Base-by-base conservation (phyloP, 2,797 vertebrate species). In the Sardinella longiceps region DNA sequence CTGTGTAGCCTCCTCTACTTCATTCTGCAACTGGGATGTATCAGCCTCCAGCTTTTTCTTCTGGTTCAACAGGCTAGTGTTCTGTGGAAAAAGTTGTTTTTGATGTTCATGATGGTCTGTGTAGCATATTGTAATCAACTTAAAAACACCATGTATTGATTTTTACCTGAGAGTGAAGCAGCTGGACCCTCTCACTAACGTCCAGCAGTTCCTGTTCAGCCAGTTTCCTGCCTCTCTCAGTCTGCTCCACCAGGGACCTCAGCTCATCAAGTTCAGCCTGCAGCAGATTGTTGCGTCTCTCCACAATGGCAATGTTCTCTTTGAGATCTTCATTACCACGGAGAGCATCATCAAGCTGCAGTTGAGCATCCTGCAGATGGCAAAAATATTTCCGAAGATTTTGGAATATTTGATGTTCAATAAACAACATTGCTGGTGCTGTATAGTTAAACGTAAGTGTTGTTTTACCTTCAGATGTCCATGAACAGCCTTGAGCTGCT, bases 11-110 rank as follows among this genome's bases (percentile, higher is more conserved):
- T 96, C 95, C 11, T 96, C 95, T 85, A 95, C 93, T 83, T 96
- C 95, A 0, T 91, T 12, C 85, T 95, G 95, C 6, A 96, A 91
- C 82, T 95, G 94, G 51, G 91, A 28, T 48, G 95, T 87, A 30
- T 96, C 95, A 0, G 63, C 0, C 0, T 96, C 95, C 93, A 95
- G 92, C 87, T 96, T 96, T 87, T 96, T 96, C 90, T 96, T 96
- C 85, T 96, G 95, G 87, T 94, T 95, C 89, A 96, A 94, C 82
- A 96, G 93, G 86, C 95, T 92, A 3, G 66, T 70, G 66, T 70
- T 70, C 66, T 70, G 2, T 20, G 5, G 15, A 1, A 18, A 4
- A 70, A 37, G 66, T n/a, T n/a, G n/a, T n/a, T n/a, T n/a, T n/a
- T n/a, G n/a, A 70, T 33, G 9, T 39, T 77, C 18, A 2, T 2